Conservation (phyloP, 2,797 vertebrate genomes). For the Atherinosoma microstoma region DNA sequence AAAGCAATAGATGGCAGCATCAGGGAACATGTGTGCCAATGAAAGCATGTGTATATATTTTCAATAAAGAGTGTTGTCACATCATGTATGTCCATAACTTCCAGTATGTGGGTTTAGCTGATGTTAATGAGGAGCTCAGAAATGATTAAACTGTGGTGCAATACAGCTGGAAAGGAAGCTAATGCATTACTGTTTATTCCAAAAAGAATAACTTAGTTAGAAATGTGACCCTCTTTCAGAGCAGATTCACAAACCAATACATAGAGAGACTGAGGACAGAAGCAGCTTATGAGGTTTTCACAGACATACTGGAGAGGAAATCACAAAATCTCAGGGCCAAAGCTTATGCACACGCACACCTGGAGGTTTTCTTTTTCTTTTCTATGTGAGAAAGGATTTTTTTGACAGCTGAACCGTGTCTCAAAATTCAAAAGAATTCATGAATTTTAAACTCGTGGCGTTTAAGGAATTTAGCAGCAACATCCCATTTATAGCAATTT, state of each 20-base stretch:
- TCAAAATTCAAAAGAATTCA: conserved; percentile 67
- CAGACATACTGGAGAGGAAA: conserved; percentile 28
- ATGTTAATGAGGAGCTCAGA: conserved; percentile 16
- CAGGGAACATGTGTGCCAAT: background rate
- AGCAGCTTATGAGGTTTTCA: conserved; percentile 25
- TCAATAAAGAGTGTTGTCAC: background rate
- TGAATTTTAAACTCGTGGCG: conserved; percentile 77
- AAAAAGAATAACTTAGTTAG: background rate
- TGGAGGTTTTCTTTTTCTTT: conserved; percentile 32
- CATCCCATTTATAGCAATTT: conserved; percentile 81
- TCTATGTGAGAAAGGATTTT: conserved; percentile 51
- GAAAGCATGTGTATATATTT: background rate
- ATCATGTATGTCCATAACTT: background rate
- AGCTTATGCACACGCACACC: conserved; percentile 35
- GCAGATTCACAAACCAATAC: conserved; percentile 1
- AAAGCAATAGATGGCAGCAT: conserved; percentile 30
- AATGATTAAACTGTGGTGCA: conserved; percentile 1
- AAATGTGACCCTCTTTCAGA: conserved; percentile 14
- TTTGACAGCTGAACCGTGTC: conserved; percentile 46
- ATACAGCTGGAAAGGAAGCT: background rate
- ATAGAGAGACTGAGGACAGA: background rate
- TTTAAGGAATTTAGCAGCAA: conserved; percentile 73
- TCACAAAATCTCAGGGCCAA: conserved; percentile 24
- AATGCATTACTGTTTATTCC: background rate
- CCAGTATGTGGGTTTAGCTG: background rate